phyloP scores from a whole-genome alignment of 2,113 vertebrate species.

The Hypomesus transpacificus region DNA sequence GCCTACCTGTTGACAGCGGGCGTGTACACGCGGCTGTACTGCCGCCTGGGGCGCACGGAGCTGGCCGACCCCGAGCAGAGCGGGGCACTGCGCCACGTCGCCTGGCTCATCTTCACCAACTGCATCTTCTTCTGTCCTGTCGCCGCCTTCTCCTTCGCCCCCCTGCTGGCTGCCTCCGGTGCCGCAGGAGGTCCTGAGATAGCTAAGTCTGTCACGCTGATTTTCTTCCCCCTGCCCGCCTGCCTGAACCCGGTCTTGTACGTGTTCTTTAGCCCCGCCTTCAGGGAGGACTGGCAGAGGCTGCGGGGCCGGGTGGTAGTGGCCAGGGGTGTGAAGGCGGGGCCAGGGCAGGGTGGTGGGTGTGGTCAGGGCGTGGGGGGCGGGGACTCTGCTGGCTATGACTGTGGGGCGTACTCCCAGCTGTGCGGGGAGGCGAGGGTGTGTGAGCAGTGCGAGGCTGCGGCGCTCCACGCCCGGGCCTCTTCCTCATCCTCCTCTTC shows the following conservation, averaged over 20 bases:
- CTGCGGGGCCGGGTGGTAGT: slow-evolving; percentile 61
- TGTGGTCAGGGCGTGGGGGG: slow-evolving; percentile 44
- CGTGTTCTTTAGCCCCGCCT: slow-evolving; percentile 93
- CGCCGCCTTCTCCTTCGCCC: slow-evolving; percentile 93
- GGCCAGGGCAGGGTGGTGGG: slow-evolving; percentile 52
- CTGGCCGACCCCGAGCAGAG: slow-evolving; percentile 85
- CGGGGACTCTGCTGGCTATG: slow-evolving; percentile 57
- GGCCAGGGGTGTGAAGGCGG: slow-evolving; percentile 53
- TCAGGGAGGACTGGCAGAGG: slow-evolving; percentile 91
- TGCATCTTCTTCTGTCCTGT: slow-evolving; percentile 98
- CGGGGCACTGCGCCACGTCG: slow-evolving; percentile 86
- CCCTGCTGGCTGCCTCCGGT: slow-evolving; percentile 79
- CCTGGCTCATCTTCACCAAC: slow-evolving; percentile 98
- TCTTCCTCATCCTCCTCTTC: slow-evolving; percentile 66
- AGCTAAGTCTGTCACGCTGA: slow-evolving; percentile 92
- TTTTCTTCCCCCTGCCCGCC: slow-evolving; percentile 92
- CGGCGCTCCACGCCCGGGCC: slow-evolving; percentile 78
- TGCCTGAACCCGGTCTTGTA: slow-evolving; percentile 94
- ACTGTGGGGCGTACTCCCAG: slow-evolving; percentile 80
- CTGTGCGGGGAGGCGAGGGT: slow-evolving; percentile 74
- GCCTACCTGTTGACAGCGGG: slow-evolving; percentile 91
- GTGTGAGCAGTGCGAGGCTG: slow-evolving; percentile 84
- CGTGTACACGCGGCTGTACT: slow-evolving; percentile 95
- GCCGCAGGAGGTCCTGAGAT: slow-evolving; percentile 85
- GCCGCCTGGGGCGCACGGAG: slow-evolving; percentile 87